A percentile compares a stretch with the other conserved stretches of the same genome.
These are phyloP conservation scores for Eupithecia centaureata DNA, from an alignment of 2,888 invertebrate genomes.

Conservation along the genomic window DNA sequence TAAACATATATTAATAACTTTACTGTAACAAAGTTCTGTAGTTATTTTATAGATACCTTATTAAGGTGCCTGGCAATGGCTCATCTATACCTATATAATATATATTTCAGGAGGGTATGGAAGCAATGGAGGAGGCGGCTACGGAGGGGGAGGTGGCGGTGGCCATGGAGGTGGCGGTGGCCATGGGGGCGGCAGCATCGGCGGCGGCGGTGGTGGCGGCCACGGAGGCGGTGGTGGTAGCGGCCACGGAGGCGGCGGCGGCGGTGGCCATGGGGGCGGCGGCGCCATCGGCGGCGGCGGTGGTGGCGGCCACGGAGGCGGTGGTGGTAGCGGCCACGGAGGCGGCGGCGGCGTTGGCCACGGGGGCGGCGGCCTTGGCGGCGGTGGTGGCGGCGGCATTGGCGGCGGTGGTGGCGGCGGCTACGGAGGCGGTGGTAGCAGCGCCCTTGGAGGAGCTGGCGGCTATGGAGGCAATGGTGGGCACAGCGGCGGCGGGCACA, in stretches of 20 bases:
- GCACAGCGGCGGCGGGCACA: constrained; percentile 36
- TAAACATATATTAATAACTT: constrained; percentile 39
- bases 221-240: constrained; percentile 35
- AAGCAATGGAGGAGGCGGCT: constrained; percentile 33
- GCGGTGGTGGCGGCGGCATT: constrained; percentile 35
- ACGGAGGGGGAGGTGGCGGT: constrained; percentile 37
- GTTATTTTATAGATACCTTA: not conserved
- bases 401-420: constrained; percentile 14
- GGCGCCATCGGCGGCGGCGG: constrained; percentile 3
- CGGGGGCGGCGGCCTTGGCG: constrained; percentile 39
- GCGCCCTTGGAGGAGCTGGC: constrained; percentile 40
- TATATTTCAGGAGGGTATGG: constrained; percentile 47
- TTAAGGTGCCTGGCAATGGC: not conserved
- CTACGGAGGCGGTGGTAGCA: constrained; percentile 42
- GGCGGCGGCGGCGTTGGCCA: constrained; percentile 42
- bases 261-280: constrained; percentile 35
- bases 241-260: constrained; percentile 43
- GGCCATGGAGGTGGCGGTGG: not conserved
- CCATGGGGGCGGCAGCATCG: not conserved
- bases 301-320: constrained; percentile 27
- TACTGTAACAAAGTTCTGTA: no score
- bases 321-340: constrained; percentile 36
- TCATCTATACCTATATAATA: not conserved
- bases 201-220: not conserved
- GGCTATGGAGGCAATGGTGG: constrained; percentile 40